Conservation (phyloP, 2,888 invertebrate genomes). For the Meganola albula region DNA sequence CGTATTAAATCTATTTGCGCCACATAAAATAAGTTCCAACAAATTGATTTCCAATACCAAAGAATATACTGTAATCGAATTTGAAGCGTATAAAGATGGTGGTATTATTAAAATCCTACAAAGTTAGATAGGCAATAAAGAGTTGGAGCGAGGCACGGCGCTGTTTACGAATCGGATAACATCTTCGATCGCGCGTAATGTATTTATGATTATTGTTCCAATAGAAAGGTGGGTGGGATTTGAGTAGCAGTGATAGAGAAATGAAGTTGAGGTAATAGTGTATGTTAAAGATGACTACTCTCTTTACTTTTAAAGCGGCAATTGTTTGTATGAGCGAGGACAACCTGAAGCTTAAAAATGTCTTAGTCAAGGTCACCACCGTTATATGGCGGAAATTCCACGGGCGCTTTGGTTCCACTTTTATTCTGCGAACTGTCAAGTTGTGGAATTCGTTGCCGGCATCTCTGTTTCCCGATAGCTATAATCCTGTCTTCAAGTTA, state of each 20-base stretch:
- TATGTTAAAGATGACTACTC: no score
- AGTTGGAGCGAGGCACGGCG: constrained; percentile 53
- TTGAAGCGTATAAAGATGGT: constrained; percentile 29
- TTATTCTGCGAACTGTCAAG: no score
- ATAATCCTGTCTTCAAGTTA: no score
- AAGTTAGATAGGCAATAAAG: constrained; percentile 74
- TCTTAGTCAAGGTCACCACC: no score
- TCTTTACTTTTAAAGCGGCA: no score
- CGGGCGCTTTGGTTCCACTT: no score
- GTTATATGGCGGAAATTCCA: no score
- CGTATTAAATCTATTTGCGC: not conserved
- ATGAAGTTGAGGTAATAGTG: not conserved
- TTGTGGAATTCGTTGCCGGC: no score
- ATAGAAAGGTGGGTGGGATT: constrained; percentile 35
- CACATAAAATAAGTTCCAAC: constrained; percentile 20
- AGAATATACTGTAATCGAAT: constrained; percentile 27
- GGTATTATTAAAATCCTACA: constrained; percentile 62
- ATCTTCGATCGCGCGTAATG: constrained; percentile 73
- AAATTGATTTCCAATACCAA: constrained; percentile 33
- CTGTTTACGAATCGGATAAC: constrained; percentile 69
- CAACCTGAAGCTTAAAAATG: no score
- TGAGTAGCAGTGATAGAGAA: no score
- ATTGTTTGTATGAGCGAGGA: no score
- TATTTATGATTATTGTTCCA: constrained; percentile 75
- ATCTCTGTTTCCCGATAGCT: no score